Evolutionary conservation across 1,140 invertebrate genomes (phyloP).

Genomic region (Eurosta solidaginis): DNA sequence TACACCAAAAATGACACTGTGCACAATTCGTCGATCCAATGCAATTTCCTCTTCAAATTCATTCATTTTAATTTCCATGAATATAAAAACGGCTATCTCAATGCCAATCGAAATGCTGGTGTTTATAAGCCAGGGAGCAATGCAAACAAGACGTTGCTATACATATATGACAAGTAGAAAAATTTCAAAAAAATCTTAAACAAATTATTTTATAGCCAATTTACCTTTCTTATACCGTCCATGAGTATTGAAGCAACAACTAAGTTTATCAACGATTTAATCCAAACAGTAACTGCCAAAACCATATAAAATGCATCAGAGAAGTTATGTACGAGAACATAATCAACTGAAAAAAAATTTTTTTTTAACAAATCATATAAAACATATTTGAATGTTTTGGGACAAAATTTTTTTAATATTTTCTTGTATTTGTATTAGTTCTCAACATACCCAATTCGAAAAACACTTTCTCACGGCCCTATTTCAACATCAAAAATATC

Average conservation of each 20-base stretch:
- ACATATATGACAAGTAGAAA: background rate
- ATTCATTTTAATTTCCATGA: slow-evolving; percentile 52
- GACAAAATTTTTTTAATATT: too few species aligned
- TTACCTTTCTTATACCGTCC: slow-evolving; percentile 56
- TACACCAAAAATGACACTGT: slow-evolving; percentile 51
- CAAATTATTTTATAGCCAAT: background rate
- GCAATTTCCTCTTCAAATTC: slow-evolving; percentile 48
- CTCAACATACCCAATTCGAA: too few species aligned
- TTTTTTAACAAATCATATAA: too few species aligned
- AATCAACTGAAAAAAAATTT: slow-evolving; percentile 43
- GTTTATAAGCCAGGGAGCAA: slow-evolving; percentile 56
- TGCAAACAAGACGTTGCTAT: slow-evolving; percentile 54
- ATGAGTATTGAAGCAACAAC: slow-evolving; percentile 51
- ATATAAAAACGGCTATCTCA: slow-evolving; percentile 50
- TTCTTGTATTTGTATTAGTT: too few species aligned
- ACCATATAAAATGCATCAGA: slow-evolving; percentile 57
- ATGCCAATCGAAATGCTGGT: slow-evolving; percentile 46
- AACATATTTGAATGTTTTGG: too few species aligned
- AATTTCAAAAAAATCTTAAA: background rate
- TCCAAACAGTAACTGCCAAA: slow-evolving; percentile 50
- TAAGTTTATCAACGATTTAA: slow-evolving; percentile 54
- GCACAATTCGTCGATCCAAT: slow-evolving; percentile 50
- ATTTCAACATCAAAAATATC: too few species aligned
- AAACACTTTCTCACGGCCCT: too few species aligned
- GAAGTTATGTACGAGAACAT: slow-evolving; percentile 52